Evolutionary conservation across 2,888 invertebrate species (phyloP), one percentile per base, ranked within the genome.

Genomic region (Scaptodrosophila latifasciaeformis): DNA sequence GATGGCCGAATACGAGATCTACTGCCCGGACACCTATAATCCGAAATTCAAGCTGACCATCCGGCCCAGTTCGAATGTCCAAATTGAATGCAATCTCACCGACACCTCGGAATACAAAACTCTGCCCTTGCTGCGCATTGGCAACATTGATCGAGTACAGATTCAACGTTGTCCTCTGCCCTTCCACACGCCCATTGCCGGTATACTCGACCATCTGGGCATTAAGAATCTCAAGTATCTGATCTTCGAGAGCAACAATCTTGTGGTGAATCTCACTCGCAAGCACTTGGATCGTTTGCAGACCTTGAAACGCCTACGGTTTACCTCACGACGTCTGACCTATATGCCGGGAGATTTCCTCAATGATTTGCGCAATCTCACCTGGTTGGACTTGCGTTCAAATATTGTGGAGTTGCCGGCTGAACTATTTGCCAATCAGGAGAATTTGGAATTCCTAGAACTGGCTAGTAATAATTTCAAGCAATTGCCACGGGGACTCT

Each of bases 391-490:
- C 70, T 88, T 93, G 65, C 87, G 89, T 54, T 89, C 89, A 1
- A 91, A 91, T 74, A 88, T 89, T 49, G 87, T 90, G 4, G 88
- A 88, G 68, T 81, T 91, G 24, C 89, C 90, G 0, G 87, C 87
- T 54, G 87, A 88, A 64, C 83, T 91, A 17, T 90, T 91, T 60
- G 87, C 88, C 58, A 87, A 88, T 7, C 83, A 91, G 42, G 87
- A 88, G 52, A 89, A 87, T 67, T 85, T 93, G 30, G 88, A 89
- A 65, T 88, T 88, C 49, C 87, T 93, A 47, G 92, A 92, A 84
- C 86, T 93, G 68, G 91, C 90, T 43, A 88, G 89, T 71, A 93
- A 93, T 82, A 88, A 90, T 54, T 86, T 94, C 72, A 88, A 88
- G 40, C 86, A 88, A 69, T 86, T 93, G 71, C 89, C 90, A 29